phyloP scores from a whole-genome alignment of 1,140 invertebrate species.

The Orchestia grillus region DNA sequence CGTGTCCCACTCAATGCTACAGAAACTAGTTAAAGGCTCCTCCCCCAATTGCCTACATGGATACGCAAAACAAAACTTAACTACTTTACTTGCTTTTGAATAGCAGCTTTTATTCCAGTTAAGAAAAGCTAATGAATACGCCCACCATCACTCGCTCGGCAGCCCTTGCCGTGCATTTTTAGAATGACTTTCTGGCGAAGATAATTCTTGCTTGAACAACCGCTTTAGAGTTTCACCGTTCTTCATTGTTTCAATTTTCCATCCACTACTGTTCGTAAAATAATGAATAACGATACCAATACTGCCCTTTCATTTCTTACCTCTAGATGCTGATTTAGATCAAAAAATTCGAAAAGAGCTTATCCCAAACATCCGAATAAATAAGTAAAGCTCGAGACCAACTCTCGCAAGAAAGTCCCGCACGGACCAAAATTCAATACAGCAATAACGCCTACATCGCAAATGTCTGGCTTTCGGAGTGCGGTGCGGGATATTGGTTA shows the following conservation, averaged over 20 bases:
- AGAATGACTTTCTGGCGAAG: not conserved
- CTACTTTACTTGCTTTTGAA: too few species aligned
- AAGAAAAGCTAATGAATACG: not conserved
- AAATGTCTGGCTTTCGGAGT: not conserved
- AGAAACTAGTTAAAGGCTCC: too few species aligned
- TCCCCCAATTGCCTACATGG: too few species aligned
- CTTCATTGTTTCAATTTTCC: not conserved
- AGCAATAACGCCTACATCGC: not conserved
- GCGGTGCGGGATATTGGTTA: not conserved
- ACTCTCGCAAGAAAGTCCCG: not conserved
- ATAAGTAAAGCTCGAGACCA: not conserved
- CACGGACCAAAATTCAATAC: not conserved
- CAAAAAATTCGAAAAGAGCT: not conserved
- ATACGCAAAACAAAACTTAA: too few species aligned
- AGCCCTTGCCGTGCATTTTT: not conserved
- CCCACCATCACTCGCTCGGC: not conserved
- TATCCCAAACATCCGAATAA: not conserved
- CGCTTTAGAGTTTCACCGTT: not conserved
- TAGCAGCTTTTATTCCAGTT: not conserved
- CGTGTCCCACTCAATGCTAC: too few species aligned
- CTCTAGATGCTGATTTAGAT: not conserved
- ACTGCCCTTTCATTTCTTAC: not conserved
- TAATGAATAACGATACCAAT: too few species aligned
- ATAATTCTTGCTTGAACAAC: not conserved
- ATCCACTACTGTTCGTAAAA: not conserved